Conservation (phyloP, 2,888 invertebrate species). For the Drosophila flavopinicola region DNA sequence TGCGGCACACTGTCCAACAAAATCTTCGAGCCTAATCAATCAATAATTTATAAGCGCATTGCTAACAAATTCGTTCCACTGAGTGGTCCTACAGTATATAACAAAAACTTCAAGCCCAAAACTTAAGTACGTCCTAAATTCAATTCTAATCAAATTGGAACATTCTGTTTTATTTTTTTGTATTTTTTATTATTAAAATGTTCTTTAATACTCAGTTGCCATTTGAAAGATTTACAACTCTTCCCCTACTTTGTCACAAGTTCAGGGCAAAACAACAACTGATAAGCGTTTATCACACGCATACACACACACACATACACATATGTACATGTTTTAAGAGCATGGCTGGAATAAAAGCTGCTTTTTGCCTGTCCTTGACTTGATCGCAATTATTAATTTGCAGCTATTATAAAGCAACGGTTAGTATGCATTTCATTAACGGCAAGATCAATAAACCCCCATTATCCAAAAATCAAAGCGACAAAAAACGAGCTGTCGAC, state of each 20-base stretch:
- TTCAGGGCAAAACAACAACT: slow-evolving; percentile 18
- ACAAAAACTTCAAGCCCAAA: too few species aligned
- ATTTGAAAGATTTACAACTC: not conserved
- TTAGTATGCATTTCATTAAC: slow-evolving; percentile 6
- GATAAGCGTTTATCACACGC: slow-evolving; percentile 24
- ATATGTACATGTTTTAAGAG: not conserved
- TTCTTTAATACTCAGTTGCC: slow-evolving; percentile 1
- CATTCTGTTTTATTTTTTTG: not conserved
- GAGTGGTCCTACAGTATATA: not conserved
- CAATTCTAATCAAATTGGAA: not conserved
- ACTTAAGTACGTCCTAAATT: not conserved
- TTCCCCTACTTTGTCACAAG: slow-evolving; percentile 14
- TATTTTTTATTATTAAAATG: slow-evolving; percentile 3
- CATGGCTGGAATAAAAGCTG: not conserved
- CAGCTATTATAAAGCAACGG: slow-evolving; percentile 9
- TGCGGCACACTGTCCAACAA: too few species aligned
- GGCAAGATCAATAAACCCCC: slow-evolving; percentile 30
- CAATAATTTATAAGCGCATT: too few species aligned
- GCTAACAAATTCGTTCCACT: too few species aligned
- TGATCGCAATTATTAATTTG: slow-evolving; percentile 4
- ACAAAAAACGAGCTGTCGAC: slow-evolving; percentile 13
- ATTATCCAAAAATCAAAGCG: slow-evolving; percentile 8
- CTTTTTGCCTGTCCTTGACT: slow-evolving; percentile 11
- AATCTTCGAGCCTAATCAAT: too few species aligned
- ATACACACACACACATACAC: not conserved